Percentiles rank a stretch among this genome's conserved stretches.
Conservation (phyloP, 1,140 invertebrate genomes). For the Drosophila jambulina region DNA sequence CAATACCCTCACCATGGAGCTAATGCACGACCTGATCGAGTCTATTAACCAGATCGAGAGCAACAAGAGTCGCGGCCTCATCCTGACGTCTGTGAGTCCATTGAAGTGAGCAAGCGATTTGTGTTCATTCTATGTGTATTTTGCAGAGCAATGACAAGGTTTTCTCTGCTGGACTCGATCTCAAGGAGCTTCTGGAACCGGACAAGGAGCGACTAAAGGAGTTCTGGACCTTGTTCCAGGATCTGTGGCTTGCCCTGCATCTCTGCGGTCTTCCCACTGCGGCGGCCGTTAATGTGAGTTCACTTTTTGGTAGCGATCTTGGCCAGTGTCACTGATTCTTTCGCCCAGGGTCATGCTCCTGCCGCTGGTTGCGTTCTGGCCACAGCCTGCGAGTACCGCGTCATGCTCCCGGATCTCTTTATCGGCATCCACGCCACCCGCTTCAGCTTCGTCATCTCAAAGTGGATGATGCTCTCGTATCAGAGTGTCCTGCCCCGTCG, state of each 20-base stretch:
- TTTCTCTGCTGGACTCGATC: constrained; percentile 94
- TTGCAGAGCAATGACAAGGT: constrained; percentile 89
- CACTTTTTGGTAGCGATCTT: neutral
- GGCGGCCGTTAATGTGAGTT: constrained; percentile 93
- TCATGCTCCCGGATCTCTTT: constrained; percentile 90
- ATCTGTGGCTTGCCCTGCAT: constrained; percentile 92
- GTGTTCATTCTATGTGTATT: neutral
- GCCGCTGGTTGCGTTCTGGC: constrained; percentile 94
- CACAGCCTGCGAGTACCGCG: constrained; percentile 93
- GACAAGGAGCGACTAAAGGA: constrained; percentile 88
- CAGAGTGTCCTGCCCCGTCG: constrained; percentile 75
- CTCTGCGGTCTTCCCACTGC: constrained; percentile 89
- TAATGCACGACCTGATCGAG: constrained; percentile 88
- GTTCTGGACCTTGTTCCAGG: constrained; percentile 92
- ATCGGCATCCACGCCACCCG: constrained; percentile 93
- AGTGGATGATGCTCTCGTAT: constrained; percentile 90
- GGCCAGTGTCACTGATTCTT: neutral
- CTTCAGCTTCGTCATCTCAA: constrained; percentile 91
- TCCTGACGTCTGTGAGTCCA: constrained; percentile 90
- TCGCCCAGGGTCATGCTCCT: constrained; percentile 90
- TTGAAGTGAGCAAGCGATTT: neutral
- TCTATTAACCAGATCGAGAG: constrained; percentile 89
- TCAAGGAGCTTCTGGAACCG: constrained; percentile 94
- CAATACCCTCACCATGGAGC: constrained; percentile 92
- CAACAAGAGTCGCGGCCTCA: constrained; percentile 90